Base-by-base conservation (phyloP, 2,113 vertebrate species). In the Camelus bactrianus region DNA sequence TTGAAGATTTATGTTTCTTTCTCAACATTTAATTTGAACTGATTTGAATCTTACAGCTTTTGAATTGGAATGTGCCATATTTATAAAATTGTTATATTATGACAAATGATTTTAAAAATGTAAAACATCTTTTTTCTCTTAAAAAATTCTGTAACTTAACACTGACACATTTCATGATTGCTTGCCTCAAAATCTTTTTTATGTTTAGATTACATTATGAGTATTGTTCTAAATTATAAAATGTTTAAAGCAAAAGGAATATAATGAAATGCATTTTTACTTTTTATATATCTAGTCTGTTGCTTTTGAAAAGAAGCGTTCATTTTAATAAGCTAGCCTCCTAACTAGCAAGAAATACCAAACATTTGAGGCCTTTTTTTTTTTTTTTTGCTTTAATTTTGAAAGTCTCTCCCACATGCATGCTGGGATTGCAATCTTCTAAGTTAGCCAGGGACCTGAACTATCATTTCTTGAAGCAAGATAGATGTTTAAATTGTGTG, bases 1-100 rank as follows among this genome's bases (percentile, higher is more conserved):
- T 88, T 97, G 62, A 85, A 94, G n/a, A 96, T 97, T 95, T 97
- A 97, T 96, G 56, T 16, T 98, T 19, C 48, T 76, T 92, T 91
- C 16, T 77, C 14, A 58, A 62, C n/a, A 13, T 92, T 97, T 89
- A 89, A 96, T 95, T 95, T 94, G 38, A 52, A 89, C 20, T 79
- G 32, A 94, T 90, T 81, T 84, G 8, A 94, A 85, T 88, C 30
- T 70, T 87, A 92, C 2, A 91, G 32, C 70, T 86, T 96, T 69
- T 70, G 96, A 54, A 28, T 95, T 89, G 97, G 88, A 97, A 95
- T 76, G 32, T 1, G 86, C 2, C 15, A 42, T 28, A 54, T 96
- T 97, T 98, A 3, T 62, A 96, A 95, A 96, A 92, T 50, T 92
- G 7, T 60, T 96, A 10, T 75, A 48, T 96, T 96, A 79, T 93